phyloP scores from a whole-genome alignment of 2,113 vertebrate species.

The Eulemur rufifrons region DNA sequence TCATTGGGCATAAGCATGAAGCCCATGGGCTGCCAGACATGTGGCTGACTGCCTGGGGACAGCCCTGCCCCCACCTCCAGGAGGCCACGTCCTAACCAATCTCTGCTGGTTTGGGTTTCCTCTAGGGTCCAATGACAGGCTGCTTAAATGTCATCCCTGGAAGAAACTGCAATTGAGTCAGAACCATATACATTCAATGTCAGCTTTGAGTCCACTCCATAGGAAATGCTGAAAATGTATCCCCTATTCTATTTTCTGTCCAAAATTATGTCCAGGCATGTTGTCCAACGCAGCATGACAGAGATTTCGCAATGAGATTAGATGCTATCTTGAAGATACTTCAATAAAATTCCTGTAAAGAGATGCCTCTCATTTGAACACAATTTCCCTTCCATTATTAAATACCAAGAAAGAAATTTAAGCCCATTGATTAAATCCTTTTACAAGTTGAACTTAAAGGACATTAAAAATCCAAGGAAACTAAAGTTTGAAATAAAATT shows the following conservation, averaged over 20 bases:
- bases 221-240: background rate
- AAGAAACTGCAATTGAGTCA: slow-evolving; percentile 25
- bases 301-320: background rate
- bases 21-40: background rate
- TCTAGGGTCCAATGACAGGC: background rate
- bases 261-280: background rate
- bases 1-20: background rate
- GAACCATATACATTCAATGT: background rate
- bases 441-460: background rate
- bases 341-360: background rate
- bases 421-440: background rate
- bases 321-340: background rate
- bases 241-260: background rate
- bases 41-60: background rate
- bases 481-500: slow-evolving; percentile 4
- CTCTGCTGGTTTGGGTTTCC: background rate
- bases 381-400: background rate
- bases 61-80: background rate
- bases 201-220: background rate
- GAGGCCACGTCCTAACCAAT: background rate
- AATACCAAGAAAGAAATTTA: slow-evolving; percentile 22
- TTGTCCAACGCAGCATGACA: background rate
- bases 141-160: background rate
- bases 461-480: slow-evolving; percentile 2
- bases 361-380: background rate